phyloP scores from a whole-genome alignment of 2,113 vertebrate species.

The Cyanoramphus novaezelandiae region DNA sequence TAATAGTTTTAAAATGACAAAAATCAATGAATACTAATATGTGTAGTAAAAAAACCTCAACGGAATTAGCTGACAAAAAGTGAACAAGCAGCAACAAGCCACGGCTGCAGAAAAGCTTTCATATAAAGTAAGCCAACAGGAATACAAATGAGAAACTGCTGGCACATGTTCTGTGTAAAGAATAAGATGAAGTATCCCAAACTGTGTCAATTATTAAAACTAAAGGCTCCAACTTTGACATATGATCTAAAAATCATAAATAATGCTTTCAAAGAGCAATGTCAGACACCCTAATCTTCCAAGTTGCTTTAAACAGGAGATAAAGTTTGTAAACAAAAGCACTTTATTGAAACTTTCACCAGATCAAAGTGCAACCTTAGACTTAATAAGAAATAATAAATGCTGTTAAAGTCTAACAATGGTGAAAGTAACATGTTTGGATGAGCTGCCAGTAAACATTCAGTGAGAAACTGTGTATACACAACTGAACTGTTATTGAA shows the following conservation, averaged over 20 bases:
- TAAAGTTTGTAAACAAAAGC: constrained; percentile 63
- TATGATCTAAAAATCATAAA: constrained; percentile 54
- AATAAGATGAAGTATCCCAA: constrained; percentile 46
- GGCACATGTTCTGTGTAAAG: constrained; percentile 18
- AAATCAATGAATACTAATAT: constrained; percentile 65
- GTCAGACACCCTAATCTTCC: constrained; percentile 45
- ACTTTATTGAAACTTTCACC: constrained; percentile 48
- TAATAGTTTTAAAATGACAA: constrained; percentile 59
- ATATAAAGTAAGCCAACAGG: constrained; percentile 35
- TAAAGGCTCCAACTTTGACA: constrained; percentile 54
- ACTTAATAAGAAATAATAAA: constrained; percentile 50
- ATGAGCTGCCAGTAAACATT: constrained; percentile 13
- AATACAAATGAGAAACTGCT: constrained; percentile 59
- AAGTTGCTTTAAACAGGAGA: constrained; percentile 42
- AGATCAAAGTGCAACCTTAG: constrained; percentile 57
- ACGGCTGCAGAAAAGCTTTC: constrained; percentile 40
- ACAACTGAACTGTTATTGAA: background rate
- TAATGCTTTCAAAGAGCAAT: constrained; percentile 40
- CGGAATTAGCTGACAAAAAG: constrained; percentile 55
- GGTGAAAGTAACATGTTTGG: background rate
- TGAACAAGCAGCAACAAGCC: background rate
- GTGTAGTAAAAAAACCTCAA: constrained; percentile 26
- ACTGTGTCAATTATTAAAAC: constrained; percentile 56
- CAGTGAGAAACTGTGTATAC: background rate
- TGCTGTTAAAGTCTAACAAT: constrained; percentile 20